Conservation (phyloP, 1,140 invertebrate species). For the Drosophila seguyi region DNA sequence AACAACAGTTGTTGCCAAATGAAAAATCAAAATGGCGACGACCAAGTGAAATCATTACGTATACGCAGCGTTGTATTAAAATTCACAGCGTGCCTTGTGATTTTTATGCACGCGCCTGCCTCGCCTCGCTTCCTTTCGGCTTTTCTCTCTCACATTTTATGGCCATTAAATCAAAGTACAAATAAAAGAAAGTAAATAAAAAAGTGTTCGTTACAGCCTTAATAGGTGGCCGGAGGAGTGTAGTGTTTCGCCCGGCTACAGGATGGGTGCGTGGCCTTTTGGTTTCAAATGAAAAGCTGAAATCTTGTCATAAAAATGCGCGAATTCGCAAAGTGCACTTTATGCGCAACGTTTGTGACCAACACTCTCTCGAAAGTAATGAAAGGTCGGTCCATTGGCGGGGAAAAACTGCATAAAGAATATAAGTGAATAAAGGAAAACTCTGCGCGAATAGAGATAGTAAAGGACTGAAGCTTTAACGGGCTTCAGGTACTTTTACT, state of each 20-base stretch:
- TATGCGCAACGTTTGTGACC: slow-evolving; percentile 60
- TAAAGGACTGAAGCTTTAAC: not conserved
- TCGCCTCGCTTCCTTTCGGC: not conserved
- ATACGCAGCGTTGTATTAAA: slow-evolving; percentile 74
- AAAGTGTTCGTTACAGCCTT: slow-evolving; percentile 69
- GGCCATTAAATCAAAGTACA: slow-evolving; percentile 80
- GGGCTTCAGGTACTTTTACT: not conserved
- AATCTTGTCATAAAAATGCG: slow-evolving; percentile 80
- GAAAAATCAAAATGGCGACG: slow-evolving; percentile 59
- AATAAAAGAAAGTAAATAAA: slow-evolving; percentile 81
- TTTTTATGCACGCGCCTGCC: slow-evolving; percentile 62
- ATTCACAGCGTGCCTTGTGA: slow-evolving; percentile 70
- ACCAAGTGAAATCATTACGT: slow-evolving; percentile 64
- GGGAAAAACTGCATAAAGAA: slow-evolving; percentile 34
- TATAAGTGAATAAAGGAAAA: slow-evolving; percentile 20
- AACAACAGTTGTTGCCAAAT: slow-evolving; percentile 33
- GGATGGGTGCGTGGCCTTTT: slow-evolving; percentile 38
- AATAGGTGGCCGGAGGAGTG: slow-evolving; percentile 19
- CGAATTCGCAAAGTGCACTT: slow-evolving; percentile 81
- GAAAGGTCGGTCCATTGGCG: slow-evolving; percentile 13
- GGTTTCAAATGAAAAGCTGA: slow-evolving; percentile 68
- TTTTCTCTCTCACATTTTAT: slow-evolving; percentile 48
- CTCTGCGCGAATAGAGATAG: slow-evolving; percentile 4
- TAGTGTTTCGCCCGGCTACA: slow-evolving; percentile 1
- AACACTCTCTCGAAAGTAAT: slow-evolving; percentile 21